phyloP scores from a whole-genome alignment of 2,113 vertebrate genomes.

The Synodontis membranacea region DNA sequence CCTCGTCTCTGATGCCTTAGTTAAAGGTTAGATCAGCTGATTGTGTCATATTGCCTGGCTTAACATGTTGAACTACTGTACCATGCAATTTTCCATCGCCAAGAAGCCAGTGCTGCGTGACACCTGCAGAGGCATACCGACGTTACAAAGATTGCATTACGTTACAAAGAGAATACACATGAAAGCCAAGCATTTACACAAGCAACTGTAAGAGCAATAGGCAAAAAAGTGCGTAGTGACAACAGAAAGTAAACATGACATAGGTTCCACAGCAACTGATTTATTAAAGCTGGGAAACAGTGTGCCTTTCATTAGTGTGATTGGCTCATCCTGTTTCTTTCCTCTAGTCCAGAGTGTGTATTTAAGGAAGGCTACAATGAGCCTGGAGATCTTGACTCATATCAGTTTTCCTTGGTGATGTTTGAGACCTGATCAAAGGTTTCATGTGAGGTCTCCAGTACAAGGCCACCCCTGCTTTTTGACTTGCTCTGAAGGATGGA shows the following conservation, averaged over 20 bases:
- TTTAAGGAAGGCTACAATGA: conserved; percentile 36
- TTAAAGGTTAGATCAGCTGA: conserved; percentile 54
- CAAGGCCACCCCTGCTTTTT: conserved; percentile 13
- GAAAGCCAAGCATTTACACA: conserved; percentile 19
- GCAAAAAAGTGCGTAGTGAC: conserved; percentile 54
- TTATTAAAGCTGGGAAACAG: conserved; percentile 59
- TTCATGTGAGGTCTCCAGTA: conserved; percentile 27
- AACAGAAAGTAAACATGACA: conserved; percentile 62
- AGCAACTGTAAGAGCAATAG: conserved; percentile 1
- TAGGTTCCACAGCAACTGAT: conserved; percentile 59
- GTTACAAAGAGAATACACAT: neutral
- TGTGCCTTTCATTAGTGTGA: conserved; percentile 58
- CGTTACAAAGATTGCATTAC: no score
- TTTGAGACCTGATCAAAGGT: conserved; percentile 24
- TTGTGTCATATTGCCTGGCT: conserved; percentile 45
- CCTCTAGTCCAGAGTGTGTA: conserved; percentile 48
- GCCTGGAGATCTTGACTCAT: conserved; percentile 50
- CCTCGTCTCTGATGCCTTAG: conserved; percentile 61
- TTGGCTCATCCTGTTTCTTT: conserved; percentile 57
- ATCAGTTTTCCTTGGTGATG: conserved; percentile 36
- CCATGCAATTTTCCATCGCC: neutral
- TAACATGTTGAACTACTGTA: conserved; percentile 61
- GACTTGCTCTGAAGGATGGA: neutral
- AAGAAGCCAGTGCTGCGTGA: neutral
- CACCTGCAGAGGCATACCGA: neutral